phyloP scores from a whole-genome alignment of 2,888 invertebrate species.

The Epinotia brunnichana region DNA sequence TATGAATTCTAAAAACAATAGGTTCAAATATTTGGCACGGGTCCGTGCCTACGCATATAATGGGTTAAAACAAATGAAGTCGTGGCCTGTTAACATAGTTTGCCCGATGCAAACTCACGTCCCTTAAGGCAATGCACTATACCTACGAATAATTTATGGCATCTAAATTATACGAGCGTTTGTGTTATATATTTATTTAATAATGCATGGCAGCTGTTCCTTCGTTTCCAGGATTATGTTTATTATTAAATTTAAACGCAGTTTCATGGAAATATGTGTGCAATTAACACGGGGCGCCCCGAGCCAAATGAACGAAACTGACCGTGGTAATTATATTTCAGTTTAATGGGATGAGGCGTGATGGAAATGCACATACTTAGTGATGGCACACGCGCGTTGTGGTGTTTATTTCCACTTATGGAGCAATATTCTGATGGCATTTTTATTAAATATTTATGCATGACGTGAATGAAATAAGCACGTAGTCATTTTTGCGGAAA shows the following conservation, averaged over 20 bases:
- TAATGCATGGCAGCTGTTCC: neutral
- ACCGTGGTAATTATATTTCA: constrained; percentile 7
- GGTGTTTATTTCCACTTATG: neutral
- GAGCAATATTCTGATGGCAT: neutral
- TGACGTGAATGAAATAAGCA: too few relatives aligned
- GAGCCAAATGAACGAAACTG: neutral
- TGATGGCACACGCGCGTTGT: neutral
- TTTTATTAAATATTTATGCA: too few relatives aligned
- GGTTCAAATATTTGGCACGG: too few relatives aligned
- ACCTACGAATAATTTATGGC: too few relatives aligned
- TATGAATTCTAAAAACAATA: too few relatives aligned
- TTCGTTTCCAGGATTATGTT: neutral
- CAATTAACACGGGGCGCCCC: neutral
- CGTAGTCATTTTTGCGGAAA: too few relatives aligned
- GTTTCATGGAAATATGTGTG: neutral
- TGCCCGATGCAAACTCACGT: too few relatives aligned
- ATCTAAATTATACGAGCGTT: too few relatives aligned
- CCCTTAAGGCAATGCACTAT: too few relatives aligned
- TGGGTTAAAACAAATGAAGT: too few relatives aligned
- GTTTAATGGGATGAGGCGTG: neutral
- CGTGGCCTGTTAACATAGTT: too few relatives aligned
- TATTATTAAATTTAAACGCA: neutral
- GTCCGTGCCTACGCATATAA: too few relatives aligned
- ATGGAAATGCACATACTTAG: neutral
- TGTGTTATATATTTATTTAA: neutral